Base-by-base conservation (phyloP, 1,140 invertebrate species). In the Tribolium castaneum region DNA sequence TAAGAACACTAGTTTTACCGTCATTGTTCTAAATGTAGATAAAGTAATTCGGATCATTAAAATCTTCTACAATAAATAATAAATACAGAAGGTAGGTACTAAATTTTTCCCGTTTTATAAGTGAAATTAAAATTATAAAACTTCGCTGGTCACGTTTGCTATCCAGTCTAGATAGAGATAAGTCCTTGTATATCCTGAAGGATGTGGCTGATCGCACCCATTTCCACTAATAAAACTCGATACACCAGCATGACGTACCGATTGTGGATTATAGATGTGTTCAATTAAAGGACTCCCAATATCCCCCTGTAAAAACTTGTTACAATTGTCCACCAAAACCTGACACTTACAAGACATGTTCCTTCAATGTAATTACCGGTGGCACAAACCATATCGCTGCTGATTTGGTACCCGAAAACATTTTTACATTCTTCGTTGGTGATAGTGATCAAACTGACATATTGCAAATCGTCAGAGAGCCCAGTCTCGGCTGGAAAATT, bases 321-420 rank as follows among this genome's bases (percentile, higher is more conserved):
- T 59, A 30, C 7, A 30, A 1, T n/a, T 2, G 4, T n/a, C 7
- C 6, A 2, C 7, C 10, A 59, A 59, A 59, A n/a, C 9, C 19
- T 10, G 0, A 13, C 3, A 66, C 59, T 66, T 9, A 66, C 59
- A 66, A 66, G 25, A 35, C 59, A 66, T 3, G 30, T 66, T 66
- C 59, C 59, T 66, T 66, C 59, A n/a, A 13, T 66, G 30, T 66
- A 66, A 14, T 66, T 66, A 35, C 59, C 59, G 14, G 59, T 14
- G 5, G 30, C 30, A 66, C 59, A 66, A 66, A 66, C 30, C 59
- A 66, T 66, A 66, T 66, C 59, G 13, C 30, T 30, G 30, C 59
- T 66, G 10, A 66, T 14, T 66, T 66, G 59, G 12, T 35, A 66
- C 3, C 59, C 59, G 13, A 34, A 66, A 0, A 13, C 30, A 39